Conservation (phyloP, 2,888 invertebrate genomes). For the Bellardia bayeri region DNA sequence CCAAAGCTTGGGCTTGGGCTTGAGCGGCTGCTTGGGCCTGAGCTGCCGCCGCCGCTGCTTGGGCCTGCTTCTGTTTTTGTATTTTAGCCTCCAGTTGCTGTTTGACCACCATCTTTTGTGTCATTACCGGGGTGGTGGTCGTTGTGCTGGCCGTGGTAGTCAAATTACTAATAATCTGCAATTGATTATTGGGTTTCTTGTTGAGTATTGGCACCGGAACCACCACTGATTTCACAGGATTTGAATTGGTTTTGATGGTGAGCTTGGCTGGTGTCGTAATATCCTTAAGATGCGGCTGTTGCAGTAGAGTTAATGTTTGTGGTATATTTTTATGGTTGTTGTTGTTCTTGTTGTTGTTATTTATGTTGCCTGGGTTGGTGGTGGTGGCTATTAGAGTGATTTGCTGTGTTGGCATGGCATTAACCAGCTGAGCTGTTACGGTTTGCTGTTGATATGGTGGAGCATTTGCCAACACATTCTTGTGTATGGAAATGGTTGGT, state of each 20-base stretch:
- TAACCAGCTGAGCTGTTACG: conserved; percentile 79
- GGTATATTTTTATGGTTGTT: conserved; percentile 67
- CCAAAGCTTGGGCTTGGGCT: conserved; percentile 81
- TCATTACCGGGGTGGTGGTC: conserved; percentile 78
- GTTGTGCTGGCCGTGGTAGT: conserved; percentile 56
- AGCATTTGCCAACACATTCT: conserved; percentile 24
- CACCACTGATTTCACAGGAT: conserved; percentile 49
- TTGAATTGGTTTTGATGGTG: conserved; percentile 76
- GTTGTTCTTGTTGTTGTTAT: conserved; percentile 1
- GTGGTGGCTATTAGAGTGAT: conserved; percentile 82
- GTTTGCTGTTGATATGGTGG: conserved; percentile 74
- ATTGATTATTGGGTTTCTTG: conserved; percentile 75
- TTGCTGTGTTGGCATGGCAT: conserved; percentile 80
- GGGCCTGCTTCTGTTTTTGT: conserved; percentile 85
- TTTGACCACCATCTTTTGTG: conserved; percentile 86
- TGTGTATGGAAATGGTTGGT: conserved; percentile 71
- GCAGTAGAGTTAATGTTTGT: conserved; percentile 79
- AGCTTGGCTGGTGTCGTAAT: conserved; percentile 76
- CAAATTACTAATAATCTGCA: conserved; percentile 59
- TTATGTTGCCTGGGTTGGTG: conserved; percentile 33
- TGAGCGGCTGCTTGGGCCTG: conserved; percentile 84
- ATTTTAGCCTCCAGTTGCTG: conserved; percentile 90
- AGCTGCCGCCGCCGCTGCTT: conserved; percentile 81
- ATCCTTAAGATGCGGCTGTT: conserved; percentile 76
- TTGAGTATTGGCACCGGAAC: conserved; percentile 55